Conservation (phyloP, 2,888 invertebrate genomes). For the Plebejus anna region DNA sequence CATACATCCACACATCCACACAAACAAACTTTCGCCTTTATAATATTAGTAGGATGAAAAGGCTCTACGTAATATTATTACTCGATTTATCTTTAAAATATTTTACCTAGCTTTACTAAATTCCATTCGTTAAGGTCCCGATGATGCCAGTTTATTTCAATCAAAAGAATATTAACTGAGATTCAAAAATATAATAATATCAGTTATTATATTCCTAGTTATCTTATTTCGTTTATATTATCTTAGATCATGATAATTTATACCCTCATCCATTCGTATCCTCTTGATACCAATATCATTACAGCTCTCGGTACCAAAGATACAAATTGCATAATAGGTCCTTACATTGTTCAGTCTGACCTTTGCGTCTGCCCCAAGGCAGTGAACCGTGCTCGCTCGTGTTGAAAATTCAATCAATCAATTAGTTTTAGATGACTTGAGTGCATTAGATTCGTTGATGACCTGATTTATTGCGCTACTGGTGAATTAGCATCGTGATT, state of each 20-base stretch:
- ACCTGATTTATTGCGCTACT: background rate
- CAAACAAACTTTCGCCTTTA: too few relatives aligned
- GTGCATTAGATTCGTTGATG: constrained; percentile 1
- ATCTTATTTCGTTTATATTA: too few relatives aligned
- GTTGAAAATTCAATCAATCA: constrained; percentile 26
- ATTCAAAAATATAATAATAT: too few relatives aligned
- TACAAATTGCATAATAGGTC: constrained; percentile 5
- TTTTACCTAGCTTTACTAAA: too few relatives aligned
- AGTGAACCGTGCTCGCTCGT: constrained; percentile 5
- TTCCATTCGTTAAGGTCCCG: too few relatives aligned
- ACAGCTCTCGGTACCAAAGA: constrained; percentile 9
- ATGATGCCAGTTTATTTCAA: too few relatives aligned
- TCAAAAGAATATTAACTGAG: too few relatives aligned
- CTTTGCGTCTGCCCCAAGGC: constrained; percentile 18
- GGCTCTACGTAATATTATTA: too few relatives aligned
- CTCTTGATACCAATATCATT: background rate
- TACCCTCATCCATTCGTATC: background rate
- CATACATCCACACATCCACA: too few relatives aligned
- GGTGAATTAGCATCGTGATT: background rate
- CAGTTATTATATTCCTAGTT: too few relatives aligned
- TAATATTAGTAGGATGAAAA: too few relatives aligned
- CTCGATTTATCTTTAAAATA: too few relatives aligned
- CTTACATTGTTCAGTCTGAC: constrained; percentile 11
- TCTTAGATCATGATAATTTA: background rate
- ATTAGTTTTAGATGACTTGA: constrained; percentile 24